A percentile compares a stretch with the other conserved stretches of the same genome.
These are phyloP conservation scores for Acropora tenuis DNA, from an alignment of 64 coral and sea anemone species.

Conservation along the genomic window DNA sequence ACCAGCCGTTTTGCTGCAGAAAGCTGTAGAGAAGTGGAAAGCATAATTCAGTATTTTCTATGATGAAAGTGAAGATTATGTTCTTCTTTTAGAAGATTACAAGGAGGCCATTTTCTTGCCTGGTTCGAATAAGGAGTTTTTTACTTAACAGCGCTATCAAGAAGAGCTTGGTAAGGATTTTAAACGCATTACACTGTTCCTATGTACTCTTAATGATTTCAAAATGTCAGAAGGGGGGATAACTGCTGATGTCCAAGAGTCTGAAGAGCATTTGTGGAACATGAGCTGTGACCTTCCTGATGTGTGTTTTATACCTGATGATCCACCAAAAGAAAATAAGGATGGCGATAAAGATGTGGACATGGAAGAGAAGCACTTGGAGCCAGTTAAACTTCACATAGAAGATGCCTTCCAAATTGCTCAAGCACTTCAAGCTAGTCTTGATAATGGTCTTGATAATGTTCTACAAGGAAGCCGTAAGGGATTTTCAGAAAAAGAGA, in stretches of 20 bases:
- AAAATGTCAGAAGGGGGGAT: not conserved
- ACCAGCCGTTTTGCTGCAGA: conserved; percentile 52
- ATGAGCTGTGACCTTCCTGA: not conserved
- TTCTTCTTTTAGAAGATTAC: conserved; percentile 64
- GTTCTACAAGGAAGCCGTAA: not conserved
- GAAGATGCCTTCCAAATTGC: not conserved
- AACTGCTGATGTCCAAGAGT: conserved; percentile 1
- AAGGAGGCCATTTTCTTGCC: conserved; percentile 80
- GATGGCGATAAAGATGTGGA: not conserved
- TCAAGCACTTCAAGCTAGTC: not conserved
- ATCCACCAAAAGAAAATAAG: not conserved
- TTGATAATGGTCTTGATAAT: not conserved
- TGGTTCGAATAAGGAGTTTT: conserved; percentile 68
- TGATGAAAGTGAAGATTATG: no score
- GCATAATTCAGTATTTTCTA: no score
- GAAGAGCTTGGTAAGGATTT: conserved; percentile 86
- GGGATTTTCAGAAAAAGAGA: not conserved
- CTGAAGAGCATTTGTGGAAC: not conserved
- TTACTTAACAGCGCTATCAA: conserved; percentile 55
- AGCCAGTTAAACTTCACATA: not conserved
- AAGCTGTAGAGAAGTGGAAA: conserved; percentile 17
- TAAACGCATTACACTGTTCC: conserved; percentile 72
- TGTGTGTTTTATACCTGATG: not conserved
- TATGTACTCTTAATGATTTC: conserved; percentile 73
- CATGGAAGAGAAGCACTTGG: not conserved